Percentiles rank a stretch among this genome's conserved stretches.
Conservation (phyloP, 2,888 invertebrate genomes). For the Tetropium fuscum region DNA sequence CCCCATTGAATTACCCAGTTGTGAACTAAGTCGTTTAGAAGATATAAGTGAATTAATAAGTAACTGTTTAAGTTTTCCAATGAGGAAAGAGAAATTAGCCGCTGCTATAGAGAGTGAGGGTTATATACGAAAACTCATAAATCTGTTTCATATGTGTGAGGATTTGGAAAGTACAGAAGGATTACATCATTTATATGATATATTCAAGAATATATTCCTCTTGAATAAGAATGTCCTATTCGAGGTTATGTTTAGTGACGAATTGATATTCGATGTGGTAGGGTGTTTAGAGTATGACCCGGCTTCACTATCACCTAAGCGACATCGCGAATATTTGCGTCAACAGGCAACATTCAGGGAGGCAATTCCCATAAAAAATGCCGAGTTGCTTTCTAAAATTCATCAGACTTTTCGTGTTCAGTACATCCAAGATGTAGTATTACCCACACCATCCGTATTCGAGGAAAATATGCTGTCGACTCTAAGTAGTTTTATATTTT, state of each 20-base stretch:
- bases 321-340: constrained; percentile 95
- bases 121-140: constrained; percentile 94
- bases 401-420: constrained; percentile 99
- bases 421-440: constrained; percentile 98
- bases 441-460: constrained; percentile 98
- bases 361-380: constrained; percentile 95
- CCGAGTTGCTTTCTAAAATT: constrained; percentile 96
- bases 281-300: constrained; percentile 99
- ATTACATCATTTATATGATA: constrained; percentile 95
- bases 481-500: constrained; percentile 98
- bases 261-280: constrained; percentile 96
- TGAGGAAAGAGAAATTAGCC: constrained; percentile 94
- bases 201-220: constrained; percentile 98
- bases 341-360: constrained; percentile 93
- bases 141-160: constrained; percentile 97
- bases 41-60: constrained; percentile 95
- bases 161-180: constrained; percentile 96
- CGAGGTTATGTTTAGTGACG: constrained; percentile 98
- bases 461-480: constrained; percentile 99
- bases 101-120: constrained; percentile 93
- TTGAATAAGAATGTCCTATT: constrained; percentile 97
- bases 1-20: constrained; percentile 94
- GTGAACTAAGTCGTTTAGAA: constrained; percentile 92
- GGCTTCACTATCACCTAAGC: constrained; percentile 83
- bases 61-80: constrained; percentile 88